Conservation (phyloP, 2,888 invertebrate species). For the Andrena chrysosceles region DNA sequence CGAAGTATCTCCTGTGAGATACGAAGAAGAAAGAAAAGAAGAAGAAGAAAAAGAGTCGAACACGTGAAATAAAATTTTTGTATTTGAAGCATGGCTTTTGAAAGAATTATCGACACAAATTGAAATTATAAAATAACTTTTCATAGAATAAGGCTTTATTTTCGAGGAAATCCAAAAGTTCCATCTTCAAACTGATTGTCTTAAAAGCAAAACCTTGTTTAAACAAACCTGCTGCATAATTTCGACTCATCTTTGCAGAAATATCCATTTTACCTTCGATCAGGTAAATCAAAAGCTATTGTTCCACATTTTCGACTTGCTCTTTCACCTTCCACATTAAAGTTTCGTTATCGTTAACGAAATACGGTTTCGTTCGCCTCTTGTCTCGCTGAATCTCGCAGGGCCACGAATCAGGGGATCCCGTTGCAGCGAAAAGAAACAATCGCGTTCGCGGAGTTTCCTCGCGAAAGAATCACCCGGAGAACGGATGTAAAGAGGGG, state of each 20-base stretch:
- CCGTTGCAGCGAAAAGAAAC: conserved; percentile 2
- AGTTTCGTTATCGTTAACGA: neutral
- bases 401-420: neutral
- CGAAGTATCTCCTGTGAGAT: no score
- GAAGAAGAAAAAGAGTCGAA: no score
- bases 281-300: no score
- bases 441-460: conserved; percentile 19
- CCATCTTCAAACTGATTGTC: no score
- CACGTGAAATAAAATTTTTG: no score
- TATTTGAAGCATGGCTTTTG: neutral
- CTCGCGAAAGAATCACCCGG: conserved; percentile 27
- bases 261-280: no score
- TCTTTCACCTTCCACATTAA: neutral
- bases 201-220: no score
- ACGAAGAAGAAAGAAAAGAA: no score
- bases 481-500: conserved; percentile 10
- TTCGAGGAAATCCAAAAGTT: no score
- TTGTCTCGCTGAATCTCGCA: conserved; percentile 2
- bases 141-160: no score
- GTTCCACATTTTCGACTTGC: neutral
- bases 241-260: no score
- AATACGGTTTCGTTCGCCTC: neutral
- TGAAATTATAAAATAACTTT: neutral
- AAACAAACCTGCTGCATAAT: no score
- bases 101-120: neutral